These are phyloP conservation scores for Drosophila neocordata DNA, from an alignment of 1,140 invertebrate species.

Conservation along the genomic window DNA sequence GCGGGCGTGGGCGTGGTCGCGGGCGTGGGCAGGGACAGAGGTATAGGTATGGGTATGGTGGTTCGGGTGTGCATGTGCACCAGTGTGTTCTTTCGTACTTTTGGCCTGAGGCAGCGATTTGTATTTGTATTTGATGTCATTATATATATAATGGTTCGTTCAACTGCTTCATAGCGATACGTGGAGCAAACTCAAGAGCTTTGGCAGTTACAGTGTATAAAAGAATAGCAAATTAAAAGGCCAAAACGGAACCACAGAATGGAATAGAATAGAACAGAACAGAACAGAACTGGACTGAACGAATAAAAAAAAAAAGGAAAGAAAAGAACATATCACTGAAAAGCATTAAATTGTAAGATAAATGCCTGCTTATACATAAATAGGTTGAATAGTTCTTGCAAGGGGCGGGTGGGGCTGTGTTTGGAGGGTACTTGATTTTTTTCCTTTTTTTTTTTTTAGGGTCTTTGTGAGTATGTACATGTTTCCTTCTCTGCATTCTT, in stretches of 20 bases:
- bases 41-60: background rate
- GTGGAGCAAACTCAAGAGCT: conserved; percentile 78
- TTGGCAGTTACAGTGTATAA: conserved; percentile 78
- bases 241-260: conserved; percentile 26
- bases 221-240: conserved; percentile 50
- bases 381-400: conserved; percentile 13
- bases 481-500: background rate
- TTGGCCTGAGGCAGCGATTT: conserved; percentile 48
- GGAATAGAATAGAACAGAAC: background rate
- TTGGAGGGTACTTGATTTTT: too few species aligned
- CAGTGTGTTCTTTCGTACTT: conserved; percentile 51
- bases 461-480: conserved; percentile 28
- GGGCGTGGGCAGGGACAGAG: too few species aligned
- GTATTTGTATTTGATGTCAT: conserved; percentile 46
- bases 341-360: conserved; percentile 43
- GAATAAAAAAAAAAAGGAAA: too few species aligned
- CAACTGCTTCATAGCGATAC: conserved; percentile 69
- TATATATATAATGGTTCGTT: conserved; percentile 30
- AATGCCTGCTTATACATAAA: conserved; percentile 9
- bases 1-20: background rate
- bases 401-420: conserved; percentile 16
- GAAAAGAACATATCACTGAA: conserved; percentile 32
- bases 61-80: conserved; percentile 20
- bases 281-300: conserved; percentile 38
- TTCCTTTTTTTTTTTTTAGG: conserved; percentile 34